Conservation (phyloP, 2,113 vertebrate genomes). For the Zapornia atra region DNA sequence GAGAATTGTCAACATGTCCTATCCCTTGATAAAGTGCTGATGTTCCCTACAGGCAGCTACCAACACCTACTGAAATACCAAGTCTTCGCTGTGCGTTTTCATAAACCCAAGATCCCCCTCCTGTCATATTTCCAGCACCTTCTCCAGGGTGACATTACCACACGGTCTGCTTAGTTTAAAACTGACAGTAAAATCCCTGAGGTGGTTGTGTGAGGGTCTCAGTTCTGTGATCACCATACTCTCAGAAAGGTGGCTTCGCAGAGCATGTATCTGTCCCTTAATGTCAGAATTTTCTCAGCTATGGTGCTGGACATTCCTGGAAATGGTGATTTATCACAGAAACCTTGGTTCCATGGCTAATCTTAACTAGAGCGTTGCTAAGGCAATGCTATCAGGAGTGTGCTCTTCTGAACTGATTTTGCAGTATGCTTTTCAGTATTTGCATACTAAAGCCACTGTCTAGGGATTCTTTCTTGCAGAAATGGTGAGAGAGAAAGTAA, state of each 20-base stretch:
- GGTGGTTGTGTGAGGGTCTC: background rate
- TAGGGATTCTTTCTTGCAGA: constrained; percentile 5
- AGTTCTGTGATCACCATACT: background rate
- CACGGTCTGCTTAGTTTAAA: background rate
- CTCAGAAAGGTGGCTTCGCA: background rate
- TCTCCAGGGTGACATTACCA: background rate
- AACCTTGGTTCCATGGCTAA: background rate
- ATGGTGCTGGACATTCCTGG: background rate
- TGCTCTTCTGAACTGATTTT: constrained; percentile 57
- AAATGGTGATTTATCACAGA: constrained; percentile 12
- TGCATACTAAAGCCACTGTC: constrained; percentile 47
- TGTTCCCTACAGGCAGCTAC: background rate
- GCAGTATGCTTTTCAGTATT: constrained; percentile 20
- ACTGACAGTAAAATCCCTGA: background rate
- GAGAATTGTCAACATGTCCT: background rate
- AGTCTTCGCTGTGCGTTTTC: background rate
- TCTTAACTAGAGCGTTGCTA: constrained; percentile 58
- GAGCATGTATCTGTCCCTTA: background rate
- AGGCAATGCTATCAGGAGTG: constrained; percentile 46
- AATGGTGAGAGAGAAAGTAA: background rate
- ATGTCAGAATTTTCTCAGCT: background rate
- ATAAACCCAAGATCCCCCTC: background rate
- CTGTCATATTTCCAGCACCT: background rate
- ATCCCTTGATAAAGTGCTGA: background rate
- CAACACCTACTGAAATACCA: background rate